Conservation (phyloP, 2,797 vertebrate species). For the Paguma larvata region DNA sequence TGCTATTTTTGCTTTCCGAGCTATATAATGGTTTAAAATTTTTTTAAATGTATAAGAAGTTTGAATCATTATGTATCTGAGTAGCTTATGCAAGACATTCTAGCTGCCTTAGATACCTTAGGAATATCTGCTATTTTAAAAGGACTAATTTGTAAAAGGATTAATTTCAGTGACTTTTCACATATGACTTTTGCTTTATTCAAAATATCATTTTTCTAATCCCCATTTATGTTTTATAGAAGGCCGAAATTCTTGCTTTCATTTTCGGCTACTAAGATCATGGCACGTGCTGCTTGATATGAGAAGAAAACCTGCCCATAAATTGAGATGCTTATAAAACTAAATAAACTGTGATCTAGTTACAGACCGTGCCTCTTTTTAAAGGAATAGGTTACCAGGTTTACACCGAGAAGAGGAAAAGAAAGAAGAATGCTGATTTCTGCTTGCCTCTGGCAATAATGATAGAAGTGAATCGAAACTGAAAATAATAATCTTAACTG, state of each 20-base stretch:
- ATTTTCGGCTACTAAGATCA: neutral
- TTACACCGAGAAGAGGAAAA: neutral
- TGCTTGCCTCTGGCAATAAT: slow-evolving; percentile 5
- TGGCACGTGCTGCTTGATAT: neutral
- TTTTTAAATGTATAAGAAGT: neutral
- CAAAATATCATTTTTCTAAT: neutral
- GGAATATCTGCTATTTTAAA: slow-evolving; percentile 12
- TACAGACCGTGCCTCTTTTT: neutral
- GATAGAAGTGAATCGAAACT: neutral
- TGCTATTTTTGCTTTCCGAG: neutral
- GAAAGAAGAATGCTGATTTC: neutral
- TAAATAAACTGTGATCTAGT: neutral
- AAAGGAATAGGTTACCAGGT: neutral
- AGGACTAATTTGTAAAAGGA: neutral
- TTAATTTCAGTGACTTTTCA: neutral
- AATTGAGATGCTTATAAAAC: slow-evolving; percentile 1
- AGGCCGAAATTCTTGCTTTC: neutral
- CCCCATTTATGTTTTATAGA: neutral
- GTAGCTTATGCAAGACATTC: neutral
- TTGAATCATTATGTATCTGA: neutral
- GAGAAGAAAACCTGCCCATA: neutral
- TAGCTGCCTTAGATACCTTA: neutral
- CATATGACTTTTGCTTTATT: neutral
- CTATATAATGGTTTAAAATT: neutral
- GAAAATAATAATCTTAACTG: neutral